These are phyloP conservation scores for Clunio marinus DNA, from an alignment of 2,888 invertebrate genomes.

Conservation along the genomic window DNA sequence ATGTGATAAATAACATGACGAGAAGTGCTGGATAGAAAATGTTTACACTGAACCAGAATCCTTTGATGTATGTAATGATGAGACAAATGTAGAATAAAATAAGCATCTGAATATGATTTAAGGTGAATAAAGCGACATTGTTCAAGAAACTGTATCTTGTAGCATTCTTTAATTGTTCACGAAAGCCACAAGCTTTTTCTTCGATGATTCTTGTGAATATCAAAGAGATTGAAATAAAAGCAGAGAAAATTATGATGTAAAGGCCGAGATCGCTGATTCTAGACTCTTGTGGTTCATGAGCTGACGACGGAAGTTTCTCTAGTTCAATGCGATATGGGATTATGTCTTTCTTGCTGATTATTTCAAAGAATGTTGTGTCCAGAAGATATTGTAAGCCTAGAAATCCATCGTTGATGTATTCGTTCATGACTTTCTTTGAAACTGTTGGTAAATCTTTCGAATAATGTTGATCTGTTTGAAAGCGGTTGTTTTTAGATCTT, in stretches of 20 bases:
- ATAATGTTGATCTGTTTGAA: constrained; percentile 48
- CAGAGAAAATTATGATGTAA: constrained; percentile 42
- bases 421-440: constrained; percentile 47
- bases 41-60: constrained; percentile 40
- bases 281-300: constrained; percentile 9
- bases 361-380: constrained; percentile 56
- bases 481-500: constrained; percentile 49
- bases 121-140: constrained; percentile 47
- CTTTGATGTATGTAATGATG: constrained; percentile 30
- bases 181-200: constrained; percentile 38
- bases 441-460: constrained; percentile 47
- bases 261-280: not conserved
- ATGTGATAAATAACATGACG: constrained; percentile 45
- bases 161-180: constrained; percentile 44
- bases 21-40: constrained; percentile 43
- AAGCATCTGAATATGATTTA: constrained; percentile 44
- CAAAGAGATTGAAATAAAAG: constrained; percentile 23
- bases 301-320: constrained; percentile 32
- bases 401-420: constrained; percentile 54
- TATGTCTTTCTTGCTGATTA: constrained; percentile 39
- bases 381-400: constrained; percentile 59
- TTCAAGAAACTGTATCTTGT: constrained; percentile 49
- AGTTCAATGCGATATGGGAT: constrained; percentile 4
- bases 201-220: constrained; percentile 37
- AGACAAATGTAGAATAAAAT: constrained; percentile 25